These are phyloP conservation scores for Coranthus polyacanthus DNA, from an alignment of 2,797 vertebrate genomes.

Conservation along the genomic window DNA sequence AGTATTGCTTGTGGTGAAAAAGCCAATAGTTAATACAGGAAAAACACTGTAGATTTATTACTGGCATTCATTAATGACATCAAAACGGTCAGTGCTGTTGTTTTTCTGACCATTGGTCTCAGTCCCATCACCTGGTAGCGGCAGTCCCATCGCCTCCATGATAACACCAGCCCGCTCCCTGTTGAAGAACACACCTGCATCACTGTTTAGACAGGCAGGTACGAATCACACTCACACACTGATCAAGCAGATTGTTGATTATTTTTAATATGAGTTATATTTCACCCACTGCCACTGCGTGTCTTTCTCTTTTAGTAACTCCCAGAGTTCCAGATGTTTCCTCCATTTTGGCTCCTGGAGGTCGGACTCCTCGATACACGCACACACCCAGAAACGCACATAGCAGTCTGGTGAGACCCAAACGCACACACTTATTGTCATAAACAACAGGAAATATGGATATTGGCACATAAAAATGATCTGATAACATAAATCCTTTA, in stretches of 20 bases:
- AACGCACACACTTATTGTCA: neutral
- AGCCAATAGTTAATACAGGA: too few relatives aligned
- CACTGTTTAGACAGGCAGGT: conserved; percentile 89
- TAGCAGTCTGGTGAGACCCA: conserved; percentile 57
- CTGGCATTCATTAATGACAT: neutral
- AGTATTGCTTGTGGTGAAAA: too few relatives aligned
- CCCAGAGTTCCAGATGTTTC: conserved; percentile 88
- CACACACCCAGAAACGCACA: conserved; percentile 82
- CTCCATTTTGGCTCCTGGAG: conserved; percentile 85
- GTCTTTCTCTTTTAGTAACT: conserved; percentile 60
- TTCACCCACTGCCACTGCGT: neutral
- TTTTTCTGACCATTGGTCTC: conserved; percentile 58
- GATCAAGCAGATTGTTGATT: neutral
- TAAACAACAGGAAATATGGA: neutral
- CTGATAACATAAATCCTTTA: neutral
- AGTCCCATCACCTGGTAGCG: conserved; percentile 79
- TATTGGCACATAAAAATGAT: neutral
- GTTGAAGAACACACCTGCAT: conserved; percentile 86
- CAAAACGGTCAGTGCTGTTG: neutral
- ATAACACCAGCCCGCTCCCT: conserved; percentile 83
- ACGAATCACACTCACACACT: conserved; percentile 44
- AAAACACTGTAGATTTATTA: neutral
- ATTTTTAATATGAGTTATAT: neutral
- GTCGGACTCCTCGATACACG: conserved; percentile 84
- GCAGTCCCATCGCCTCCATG: conserved; percentile 59